Evolutionary conservation across 2,113 vertebrate genomes (phyloP).

Genomic region (Ivindomyrus marchei): DNA sequence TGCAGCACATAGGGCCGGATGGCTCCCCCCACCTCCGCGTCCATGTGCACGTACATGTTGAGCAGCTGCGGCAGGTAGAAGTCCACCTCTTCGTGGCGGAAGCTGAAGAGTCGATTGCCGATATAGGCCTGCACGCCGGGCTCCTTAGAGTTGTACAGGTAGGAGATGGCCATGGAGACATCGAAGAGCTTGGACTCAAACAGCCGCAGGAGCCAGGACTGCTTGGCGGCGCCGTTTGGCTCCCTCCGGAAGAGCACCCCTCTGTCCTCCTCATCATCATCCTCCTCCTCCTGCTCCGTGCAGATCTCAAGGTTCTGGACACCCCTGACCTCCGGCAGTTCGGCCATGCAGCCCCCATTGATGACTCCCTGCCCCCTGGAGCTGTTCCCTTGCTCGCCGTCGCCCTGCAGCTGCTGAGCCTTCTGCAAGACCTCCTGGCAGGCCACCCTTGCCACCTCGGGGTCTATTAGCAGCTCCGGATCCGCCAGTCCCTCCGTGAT

Average conservation of each 20-base stretch:
- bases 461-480: conserved; percentile 23
- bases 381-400: conserved; percentile 21
- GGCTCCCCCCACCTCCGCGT: conserved; percentile 88
- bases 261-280: neutral
- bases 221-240: conserved; percentile 77
- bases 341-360: conserved; percentile 47
- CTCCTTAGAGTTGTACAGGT: conserved; percentile 93
- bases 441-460: conserved; percentile 64
- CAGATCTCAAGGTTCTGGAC: conserved; percentile 25
- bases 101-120: conserved; percentile 88
- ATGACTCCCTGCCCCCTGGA: conserved; percentile 25
- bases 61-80: conserved; percentile 92
- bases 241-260: conserved; percentile 46
- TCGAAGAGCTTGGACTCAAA: conserved; percentile 96
- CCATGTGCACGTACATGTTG: conserved; percentile 98
- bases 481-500: conserved; percentile 78
- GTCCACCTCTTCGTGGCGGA: conserved; percentile 80
- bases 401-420: conserved; percentile 61
- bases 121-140: conserved; percentile 95
- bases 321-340: neutral
- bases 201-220: conserved; percentile 88
- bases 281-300: conserved; percentile 8
- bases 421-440: conserved; percentile 86
- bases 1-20: conserved; percentile 94
- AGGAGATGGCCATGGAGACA: conserved; percentile 96